phyloP scores from a whole-genome alignment of 2,888 invertebrate genomes.

The Homarus gammarus region DNA sequence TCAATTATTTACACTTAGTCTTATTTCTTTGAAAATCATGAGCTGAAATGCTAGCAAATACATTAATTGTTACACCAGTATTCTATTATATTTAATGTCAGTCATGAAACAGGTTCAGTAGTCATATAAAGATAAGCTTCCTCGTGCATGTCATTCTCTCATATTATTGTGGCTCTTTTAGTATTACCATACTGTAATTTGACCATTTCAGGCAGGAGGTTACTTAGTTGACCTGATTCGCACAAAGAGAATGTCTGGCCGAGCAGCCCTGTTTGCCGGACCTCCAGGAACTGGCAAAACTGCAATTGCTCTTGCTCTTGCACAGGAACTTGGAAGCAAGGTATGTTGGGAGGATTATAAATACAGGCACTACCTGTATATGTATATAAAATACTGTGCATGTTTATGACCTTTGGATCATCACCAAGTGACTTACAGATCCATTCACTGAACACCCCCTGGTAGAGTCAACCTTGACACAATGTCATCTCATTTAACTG shows the following conservation, averaged over 20 bases:
- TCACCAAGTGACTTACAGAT: too few relatives aligned
- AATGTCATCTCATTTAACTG: too few relatives aligned
- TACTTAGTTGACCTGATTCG: slow-evolving; percentile 97
- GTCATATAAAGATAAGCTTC: slow-evolving; percentile 26
- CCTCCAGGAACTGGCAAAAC: slow-evolving; percentile 99
- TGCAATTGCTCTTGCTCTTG: slow-evolving; percentile 97
- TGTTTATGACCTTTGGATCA: too few relatives aligned
- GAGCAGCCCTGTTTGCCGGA: slow-evolving; percentile 95
- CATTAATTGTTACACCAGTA: too few relatives aligned
- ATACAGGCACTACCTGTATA: too few relatives aligned
- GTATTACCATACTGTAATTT: background rate
- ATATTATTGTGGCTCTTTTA: background rate
- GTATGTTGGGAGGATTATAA: slow-evolving; percentile 76
- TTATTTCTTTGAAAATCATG: too few relatives aligned
- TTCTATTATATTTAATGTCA: slow-evolving; percentile 57
- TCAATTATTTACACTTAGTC: too few relatives aligned
- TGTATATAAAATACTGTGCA: too few relatives aligned
- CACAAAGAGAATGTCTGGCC: slow-evolving; percentile 97
- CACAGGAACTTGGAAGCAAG: slow-evolving; percentile 98
- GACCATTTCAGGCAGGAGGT: slow-evolving; percentile 89
- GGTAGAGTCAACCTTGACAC: too few relatives aligned
- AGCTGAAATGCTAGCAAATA: too few relatives aligned
- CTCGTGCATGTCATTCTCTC: background rate
- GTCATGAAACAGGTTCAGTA: slow-evolving; percentile 12
- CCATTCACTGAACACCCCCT: too few relatives aligned